phyloP scores from a whole-genome alignment of 2,888 invertebrate genomes.

The Lasioglossum zephyrum region DNA sequence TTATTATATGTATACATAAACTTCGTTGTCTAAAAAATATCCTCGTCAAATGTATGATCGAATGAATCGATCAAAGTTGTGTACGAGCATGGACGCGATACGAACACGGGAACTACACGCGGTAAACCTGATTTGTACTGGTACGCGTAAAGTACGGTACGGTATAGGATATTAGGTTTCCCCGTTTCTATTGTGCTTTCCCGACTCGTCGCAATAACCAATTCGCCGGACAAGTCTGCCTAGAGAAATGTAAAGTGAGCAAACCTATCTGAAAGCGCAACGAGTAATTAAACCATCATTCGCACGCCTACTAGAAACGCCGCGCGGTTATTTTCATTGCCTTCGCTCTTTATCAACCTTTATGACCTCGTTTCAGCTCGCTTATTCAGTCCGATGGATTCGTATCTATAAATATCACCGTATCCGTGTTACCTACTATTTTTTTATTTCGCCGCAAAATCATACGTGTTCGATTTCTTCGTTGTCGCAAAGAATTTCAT shows the following conservation, averaged over 20 bases:
- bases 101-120: no score
- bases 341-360: constrained; percentile 19
- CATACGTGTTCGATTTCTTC: neutral
- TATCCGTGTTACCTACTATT: neutral
- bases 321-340: constrained; percentile 26
- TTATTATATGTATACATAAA: no score
- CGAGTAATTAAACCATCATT: constrained; percentile 81
- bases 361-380: constrained; percentile 24
- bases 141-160: no score
- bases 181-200: neutral
- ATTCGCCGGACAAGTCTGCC: neutral
- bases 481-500: neutral
- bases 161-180: no score
- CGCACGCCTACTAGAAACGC: constrained; percentile 67
- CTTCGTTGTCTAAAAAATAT: neutral
- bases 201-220: neutral
- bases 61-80: no score
- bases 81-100: no score
- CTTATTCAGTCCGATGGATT: neutral
- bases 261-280: constrained; percentile 66
- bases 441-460: neutral
- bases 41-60: no score
- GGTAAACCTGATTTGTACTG: no score
- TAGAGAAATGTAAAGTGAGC: constrained; percentile 30
- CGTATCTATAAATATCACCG: neutral